Conservation (phyloP, 2,888 invertebrate genomes). For the Hirtodrosophila confusa region DNA sequence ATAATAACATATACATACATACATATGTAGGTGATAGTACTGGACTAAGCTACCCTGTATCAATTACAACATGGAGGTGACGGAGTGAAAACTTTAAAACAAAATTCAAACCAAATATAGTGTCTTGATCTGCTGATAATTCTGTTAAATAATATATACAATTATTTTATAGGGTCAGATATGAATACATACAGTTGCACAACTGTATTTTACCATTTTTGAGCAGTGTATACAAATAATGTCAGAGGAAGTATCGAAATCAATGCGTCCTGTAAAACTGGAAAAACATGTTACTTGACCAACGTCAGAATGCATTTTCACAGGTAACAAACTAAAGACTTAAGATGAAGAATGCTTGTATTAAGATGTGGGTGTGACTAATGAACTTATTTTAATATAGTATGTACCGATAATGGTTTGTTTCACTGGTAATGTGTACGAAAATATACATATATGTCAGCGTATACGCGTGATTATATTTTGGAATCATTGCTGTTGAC, state of each 20-base stretch:
- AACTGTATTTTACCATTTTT: not conserved
- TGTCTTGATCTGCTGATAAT: too few relatives aligned
- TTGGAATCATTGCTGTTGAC: not conserved
- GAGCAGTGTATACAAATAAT: conserved; percentile 25
- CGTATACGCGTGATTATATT: not conserved
- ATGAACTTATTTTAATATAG: too few relatives aligned
- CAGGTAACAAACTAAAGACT: conserved; percentile 56
- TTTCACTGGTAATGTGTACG: not conserved
- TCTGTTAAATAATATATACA: too few relatives aligned
- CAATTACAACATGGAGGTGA: too few relatives aligned
- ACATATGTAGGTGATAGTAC: not conserved
- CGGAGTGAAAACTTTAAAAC: too few relatives aligned
- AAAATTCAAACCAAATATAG: too few relatives aligned
- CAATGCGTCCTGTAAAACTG: conserved; percentile 37
- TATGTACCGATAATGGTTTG: too few relatives aligned
- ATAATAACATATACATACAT: conserved; percentile 4
- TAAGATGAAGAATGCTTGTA: conserved; percentile 52
- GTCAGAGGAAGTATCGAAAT: not conserved
- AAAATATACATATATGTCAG: too few relatives aligned
- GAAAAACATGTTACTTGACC: conserved; percentile 47
- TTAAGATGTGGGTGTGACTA: not conserved
- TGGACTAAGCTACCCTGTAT: conserved; percentile 2
- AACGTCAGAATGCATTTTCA: conserved; percentile 26
- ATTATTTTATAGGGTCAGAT: too few relatives aligned
- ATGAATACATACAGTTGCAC: too few relatives aligned